Evolutionary conservation across 2,797 vertebrate species (phyloP).

Genomic region (Myotis pilosus): DNA sequence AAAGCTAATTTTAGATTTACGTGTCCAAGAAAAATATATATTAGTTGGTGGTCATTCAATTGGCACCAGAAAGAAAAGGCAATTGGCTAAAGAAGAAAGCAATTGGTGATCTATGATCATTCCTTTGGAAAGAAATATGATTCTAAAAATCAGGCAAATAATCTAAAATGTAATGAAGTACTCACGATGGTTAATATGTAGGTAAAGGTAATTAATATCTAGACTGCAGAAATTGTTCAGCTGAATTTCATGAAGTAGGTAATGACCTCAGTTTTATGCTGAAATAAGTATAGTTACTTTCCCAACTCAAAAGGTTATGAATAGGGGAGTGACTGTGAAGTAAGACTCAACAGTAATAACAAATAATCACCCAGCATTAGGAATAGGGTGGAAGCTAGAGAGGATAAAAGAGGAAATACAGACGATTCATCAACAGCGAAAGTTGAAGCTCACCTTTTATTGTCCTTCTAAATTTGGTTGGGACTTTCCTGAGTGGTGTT

Average conservation of each 20-base stretch:
- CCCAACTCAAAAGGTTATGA: neutral
- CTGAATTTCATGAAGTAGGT: conserved; percentile 40
- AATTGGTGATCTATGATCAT: neutral
- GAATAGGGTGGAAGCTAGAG: neutral
- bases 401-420: neutral
- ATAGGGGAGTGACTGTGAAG: neutral
- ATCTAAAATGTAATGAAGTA: neutral
- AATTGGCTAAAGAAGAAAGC: neutral
- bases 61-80: neutral
- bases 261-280: conserved; percentile 55
- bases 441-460: neutral
- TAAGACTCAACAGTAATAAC: neutral
- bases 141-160: conserved; percentile 16
- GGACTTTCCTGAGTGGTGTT: neutral
- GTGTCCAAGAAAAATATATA: conserved; percentile 5
- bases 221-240: conserved; percentile 1
- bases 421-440: neutral
- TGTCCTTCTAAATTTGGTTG: neutral
- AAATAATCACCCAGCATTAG: neutral
- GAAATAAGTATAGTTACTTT: conserved; percentile 60
- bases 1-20: neutral
- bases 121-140: neutral
- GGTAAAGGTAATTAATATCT: conserved; percentile 55
- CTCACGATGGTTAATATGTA: neutral
- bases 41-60: neutral